A percentile compares a stretch with the other conserved stretches of the same genome.
These are phyloP conservation scores for Ylistrum balloti DNA, from an alignment of 1,140 invertebrate genomes.

Conservation along the genomic window DNA sequence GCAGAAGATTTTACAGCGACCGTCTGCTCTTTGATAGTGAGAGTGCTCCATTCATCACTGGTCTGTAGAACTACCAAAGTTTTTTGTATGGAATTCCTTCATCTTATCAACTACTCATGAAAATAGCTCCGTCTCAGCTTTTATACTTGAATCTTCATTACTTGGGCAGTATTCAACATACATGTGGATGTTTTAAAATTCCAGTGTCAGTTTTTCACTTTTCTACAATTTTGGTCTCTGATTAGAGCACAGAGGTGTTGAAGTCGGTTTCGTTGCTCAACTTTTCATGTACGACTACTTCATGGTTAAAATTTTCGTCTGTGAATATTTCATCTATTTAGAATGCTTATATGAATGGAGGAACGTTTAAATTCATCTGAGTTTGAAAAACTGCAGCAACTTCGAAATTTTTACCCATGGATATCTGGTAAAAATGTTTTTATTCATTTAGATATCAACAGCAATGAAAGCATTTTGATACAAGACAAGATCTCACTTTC, in stretches of 20 bases:
- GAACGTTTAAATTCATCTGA: not conserved
- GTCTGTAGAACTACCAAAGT: not conserved
- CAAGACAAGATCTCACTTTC: no score
- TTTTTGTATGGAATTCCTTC: conserved; percentile 13
- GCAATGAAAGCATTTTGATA: no score
- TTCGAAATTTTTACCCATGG: not conserved
- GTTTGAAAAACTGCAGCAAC: not conserved
- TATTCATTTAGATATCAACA: not conserved
- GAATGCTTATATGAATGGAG: not conserved
- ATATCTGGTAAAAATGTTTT: not conserved
- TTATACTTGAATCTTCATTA: not conserved
- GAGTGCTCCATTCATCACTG: not conserved
- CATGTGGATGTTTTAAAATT: not conserved
- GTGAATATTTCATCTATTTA: not conserved
- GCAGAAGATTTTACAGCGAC: not conserved
- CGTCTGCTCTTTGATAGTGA: not conserved
- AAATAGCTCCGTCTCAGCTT: not conserved
- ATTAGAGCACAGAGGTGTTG: not conserved
- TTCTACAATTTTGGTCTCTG: not conserved
- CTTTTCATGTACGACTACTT: not conserved
- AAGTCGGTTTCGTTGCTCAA: no score
- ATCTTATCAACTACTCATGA: not conserved
- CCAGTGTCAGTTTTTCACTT: not conserved
- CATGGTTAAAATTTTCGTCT: not conserved
- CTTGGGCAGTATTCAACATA: not conserved